These are phyloP conservation scores for Hanleya hanleyi DNA, from an alignment of 2,888 invertebrate species.

Conservation along the genomic window DNA sequence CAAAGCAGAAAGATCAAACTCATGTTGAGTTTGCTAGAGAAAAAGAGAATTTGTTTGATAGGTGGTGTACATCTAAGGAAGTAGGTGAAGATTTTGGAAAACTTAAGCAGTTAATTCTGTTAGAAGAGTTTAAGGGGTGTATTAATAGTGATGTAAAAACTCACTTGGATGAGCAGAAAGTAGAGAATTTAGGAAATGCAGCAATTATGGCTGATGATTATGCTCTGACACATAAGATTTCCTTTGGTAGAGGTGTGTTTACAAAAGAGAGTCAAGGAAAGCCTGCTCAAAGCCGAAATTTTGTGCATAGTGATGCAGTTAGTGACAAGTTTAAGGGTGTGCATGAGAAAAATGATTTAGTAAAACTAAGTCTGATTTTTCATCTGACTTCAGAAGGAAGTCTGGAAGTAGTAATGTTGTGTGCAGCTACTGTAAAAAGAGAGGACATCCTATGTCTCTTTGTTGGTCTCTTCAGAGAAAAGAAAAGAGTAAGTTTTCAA, in stretches of 20 bases:
- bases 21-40: constrained; percentile 34
- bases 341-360: too few species aligned
- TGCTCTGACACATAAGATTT: constrained; percentile 15
- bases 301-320: not conserved
- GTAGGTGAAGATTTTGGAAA: not conserved
- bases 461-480: too few species aligned
- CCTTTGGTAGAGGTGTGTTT: not conserved
- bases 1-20: constrained; percentile 26
- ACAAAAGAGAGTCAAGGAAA: not conserved
- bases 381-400: too few species aligned
- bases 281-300: not conserved
- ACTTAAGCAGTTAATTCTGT: constrained; percentile 10
- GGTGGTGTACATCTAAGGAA: not conserved
- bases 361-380: too few species aligned
- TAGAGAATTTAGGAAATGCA: constrained; percentile 7
- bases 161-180: constrained; percentile 20
- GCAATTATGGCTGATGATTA: constrained; percentile 29
- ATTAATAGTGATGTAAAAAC: constrained; percentile 15
- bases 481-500: too few species aligned
- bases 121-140: constrained; percentile 22
- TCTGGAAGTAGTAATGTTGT: not conserved
- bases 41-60: constrained; percentile 15
- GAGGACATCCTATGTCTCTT: too few species aligned
- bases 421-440: too few species aligned
- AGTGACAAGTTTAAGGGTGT: too few species aligned